phyloP scores from a whole-genome alignment of 2,797 vertebrate species.

The Botia kubotai region DNA sequence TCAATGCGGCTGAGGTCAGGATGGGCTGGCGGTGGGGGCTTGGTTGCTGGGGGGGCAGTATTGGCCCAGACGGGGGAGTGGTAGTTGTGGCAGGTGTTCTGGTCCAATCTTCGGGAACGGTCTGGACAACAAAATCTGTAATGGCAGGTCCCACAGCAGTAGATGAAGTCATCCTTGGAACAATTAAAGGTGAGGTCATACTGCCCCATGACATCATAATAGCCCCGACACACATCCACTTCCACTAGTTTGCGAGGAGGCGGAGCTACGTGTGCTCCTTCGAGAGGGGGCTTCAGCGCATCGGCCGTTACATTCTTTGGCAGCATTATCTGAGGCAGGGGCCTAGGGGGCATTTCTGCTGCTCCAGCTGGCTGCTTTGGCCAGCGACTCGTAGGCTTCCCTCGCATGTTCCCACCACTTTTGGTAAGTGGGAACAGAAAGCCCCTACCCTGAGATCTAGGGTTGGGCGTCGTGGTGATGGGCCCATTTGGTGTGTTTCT shows the following conservation, averaged over 20 bases:
- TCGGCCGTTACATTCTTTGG: constrained; percentile 79
- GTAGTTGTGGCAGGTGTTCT: constrained; percentile 87
- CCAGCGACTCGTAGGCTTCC: constrained; percentile 66
- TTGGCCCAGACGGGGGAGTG: constrained; percentile 89
- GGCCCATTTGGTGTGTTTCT: constrained; percentile 57
- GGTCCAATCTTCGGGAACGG: constrained; percentile 83
- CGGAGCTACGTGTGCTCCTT: constrained; percentile 73
- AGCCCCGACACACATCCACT: constrained; percentile 86
- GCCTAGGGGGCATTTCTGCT: constrained; percentile 73
- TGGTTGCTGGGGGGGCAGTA: constrained; percentile 79
- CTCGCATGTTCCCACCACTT: constrained; percentile 65
- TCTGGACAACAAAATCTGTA: constrained; percentile 95
- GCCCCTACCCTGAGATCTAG: constrained; percentile 62
- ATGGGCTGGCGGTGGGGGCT: constrained; percentile 66
- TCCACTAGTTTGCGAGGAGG: constrained; percentile 72
- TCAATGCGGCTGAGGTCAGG: constrained; percentile 80
- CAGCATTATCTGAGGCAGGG: constrained; percentile 82
- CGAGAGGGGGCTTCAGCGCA: constrained; percentile 72
- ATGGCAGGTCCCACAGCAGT: constrained; percentile 92
- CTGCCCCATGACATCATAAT: constrained; percentile 94
- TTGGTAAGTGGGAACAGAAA: constrained; percentile 62
- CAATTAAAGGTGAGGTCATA: constrained; percentile 92
- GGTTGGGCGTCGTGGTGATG: constrained; percentile 65
- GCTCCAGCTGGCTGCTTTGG: constrained; percentile 57
- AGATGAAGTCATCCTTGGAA: constrained; percentile 87